Base-by-base conservation (phyloP, 35 echinoderm and acorn worm species). In the Anneissia japonica region DNA sequence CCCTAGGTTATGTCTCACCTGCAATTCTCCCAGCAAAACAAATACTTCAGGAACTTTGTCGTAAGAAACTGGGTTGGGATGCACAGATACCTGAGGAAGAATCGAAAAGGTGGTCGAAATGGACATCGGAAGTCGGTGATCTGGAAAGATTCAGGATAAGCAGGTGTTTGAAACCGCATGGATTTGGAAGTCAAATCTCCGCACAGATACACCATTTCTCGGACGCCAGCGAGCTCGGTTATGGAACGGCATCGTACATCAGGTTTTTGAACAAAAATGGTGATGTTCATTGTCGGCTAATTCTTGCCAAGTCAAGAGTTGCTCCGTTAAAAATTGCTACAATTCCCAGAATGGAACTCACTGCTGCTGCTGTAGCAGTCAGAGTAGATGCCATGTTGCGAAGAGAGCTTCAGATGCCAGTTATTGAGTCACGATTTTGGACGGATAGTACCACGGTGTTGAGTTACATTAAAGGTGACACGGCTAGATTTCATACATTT, bases 161-260 rank as follows among this genome's bases (percentile, higher is more conserved):
- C 31, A 87, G 85, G 32, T 91, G 85, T 72, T 14, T 91, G 19
- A 94, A 90, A 39, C 93, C 93, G 36, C 31, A 36, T 39, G 40
- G 79, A 3, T 88, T 87, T 76, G 82, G 38, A 64, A 46, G 74
- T 12, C 41, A 39, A 21, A 85, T 3, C 0, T 77, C 29, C 3
- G 83, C 39, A 74, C 84, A 95, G 38, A 26, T 95, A 35, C 93
- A 91, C 73, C 85, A 95, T 84, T 88, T 91, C 55, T 51, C 84
- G 36, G 93, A 95, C 72, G 93, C 89, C 30, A 86, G 75, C 29
- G 86, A 88, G 37, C 51, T 0, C 23, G 93, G 82, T 0, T 95
- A 95, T 91, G 89, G 93, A 21, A 64, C 82, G 75, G 89, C 76
- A 11, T 74, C 89, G 0, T 95, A 95, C 39, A 1, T 91, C 17